Conservation (phyloP, 1,140 invertebrate species). For the Habropoda laboriosa region DNA sequence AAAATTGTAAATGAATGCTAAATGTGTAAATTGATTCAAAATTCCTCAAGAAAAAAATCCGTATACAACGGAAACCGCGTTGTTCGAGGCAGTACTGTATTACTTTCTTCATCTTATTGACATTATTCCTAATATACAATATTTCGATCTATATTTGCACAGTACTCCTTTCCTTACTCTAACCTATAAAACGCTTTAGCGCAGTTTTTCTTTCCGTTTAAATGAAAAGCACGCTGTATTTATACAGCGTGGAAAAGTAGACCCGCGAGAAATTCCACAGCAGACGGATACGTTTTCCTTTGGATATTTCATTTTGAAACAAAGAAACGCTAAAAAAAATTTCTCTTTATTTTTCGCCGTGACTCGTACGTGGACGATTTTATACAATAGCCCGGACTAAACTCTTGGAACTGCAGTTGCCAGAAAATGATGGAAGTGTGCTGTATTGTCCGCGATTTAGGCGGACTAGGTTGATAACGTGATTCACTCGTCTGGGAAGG, state of each 20-base stretch:
- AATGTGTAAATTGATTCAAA: too few species aligned
- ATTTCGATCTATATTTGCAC: too few species aligned
- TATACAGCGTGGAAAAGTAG: neutral
- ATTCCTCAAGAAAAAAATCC: too few species aligned
- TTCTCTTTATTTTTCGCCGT: too few species aligned
- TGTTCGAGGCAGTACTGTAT: too few species aligned
- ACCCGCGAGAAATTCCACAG: neutral
- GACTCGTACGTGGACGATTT: neutral
- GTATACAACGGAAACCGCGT: too few species aligned
- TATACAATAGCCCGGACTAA: neutral
- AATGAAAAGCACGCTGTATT: neutral
- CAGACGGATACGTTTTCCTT: neutral
- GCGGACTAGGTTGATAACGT: neutral
- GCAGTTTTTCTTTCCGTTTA: neutral
- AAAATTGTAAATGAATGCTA: too few species aligned
- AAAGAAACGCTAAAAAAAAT: slow-evolving; percentile 6
- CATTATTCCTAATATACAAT: too few species aligned
- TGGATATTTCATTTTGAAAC: slow-evolving; percentile 7
- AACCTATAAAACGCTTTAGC: too few species aligned
- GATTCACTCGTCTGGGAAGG: neutral
- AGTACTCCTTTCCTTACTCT: too few species aligned
- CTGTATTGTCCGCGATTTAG: slow-evolving; percentile 3
- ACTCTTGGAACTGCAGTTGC: neutral
- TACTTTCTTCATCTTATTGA: too few species aligned
- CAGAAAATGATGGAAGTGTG: neutral